Conservation (phyloP, 2,113 vertebrate species). For the Penelope pileata region DNA sequence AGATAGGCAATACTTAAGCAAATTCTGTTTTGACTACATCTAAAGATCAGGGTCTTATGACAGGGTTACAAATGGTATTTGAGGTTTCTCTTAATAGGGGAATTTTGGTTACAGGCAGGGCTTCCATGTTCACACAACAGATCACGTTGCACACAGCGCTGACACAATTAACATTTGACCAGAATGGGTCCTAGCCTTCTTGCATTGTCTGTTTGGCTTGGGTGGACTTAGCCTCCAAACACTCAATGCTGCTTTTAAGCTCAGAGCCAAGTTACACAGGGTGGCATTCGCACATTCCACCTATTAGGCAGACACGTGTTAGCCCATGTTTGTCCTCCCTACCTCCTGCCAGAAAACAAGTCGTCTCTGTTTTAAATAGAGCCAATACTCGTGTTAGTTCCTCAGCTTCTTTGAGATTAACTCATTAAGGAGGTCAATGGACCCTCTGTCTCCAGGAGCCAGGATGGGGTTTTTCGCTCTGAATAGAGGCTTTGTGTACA, state of each 20-base stretch:
- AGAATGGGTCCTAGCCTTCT: not conserved
- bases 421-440: slow-evolving; percentile 53
- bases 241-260: not conserved
- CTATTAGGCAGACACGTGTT: not conserved
- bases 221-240: not conserved
- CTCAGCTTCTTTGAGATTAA: slow-evolving; percentile 47
- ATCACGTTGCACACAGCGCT: not conserved
- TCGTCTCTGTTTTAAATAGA: slow-evolving; percentile 10
- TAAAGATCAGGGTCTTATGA: not conserved
- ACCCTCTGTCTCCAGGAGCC: not conserved
- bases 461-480: not conserved
- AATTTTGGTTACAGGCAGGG: not conserved
- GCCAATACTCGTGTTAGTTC: slow-evolving; percentile 25
- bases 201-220: not conserved
- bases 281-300: not conserved
- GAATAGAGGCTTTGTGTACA: slow-evolving; percentile 19
- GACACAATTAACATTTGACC: not conserved
- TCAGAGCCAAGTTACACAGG: slow-evolving; percentile 1
- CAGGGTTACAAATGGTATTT: not conserved
- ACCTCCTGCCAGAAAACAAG: slow-evolving; percentile 40
- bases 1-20: not conserved
- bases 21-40: not conserved
- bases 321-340: not conserved
- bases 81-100: not conserved
- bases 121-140: not conserved